These are phyloP conservation scores for Oryzias curvinotus DNA, from an alignment of 2,113 vertebrate genomes.

Conservation along the genomic window DNA sequence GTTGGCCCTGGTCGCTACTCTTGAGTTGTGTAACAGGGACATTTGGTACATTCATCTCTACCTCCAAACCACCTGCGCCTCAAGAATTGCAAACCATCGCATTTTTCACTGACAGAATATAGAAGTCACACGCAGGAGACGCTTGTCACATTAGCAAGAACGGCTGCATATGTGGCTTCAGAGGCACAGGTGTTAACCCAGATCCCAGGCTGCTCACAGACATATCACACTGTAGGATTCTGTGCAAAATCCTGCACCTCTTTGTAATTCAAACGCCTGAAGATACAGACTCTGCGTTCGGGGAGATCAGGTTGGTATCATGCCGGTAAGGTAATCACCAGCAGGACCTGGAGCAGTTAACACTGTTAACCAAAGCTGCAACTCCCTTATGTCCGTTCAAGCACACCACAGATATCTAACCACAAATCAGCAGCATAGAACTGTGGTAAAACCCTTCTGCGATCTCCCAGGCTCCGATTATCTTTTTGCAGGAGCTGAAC, in stretches of 20 bases:
- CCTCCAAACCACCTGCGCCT: constrained; percentile 55
- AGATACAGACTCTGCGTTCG: constrained; percentile 16
- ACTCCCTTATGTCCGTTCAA: constrained; percentile 9
- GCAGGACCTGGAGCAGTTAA: constrained; percentile 2
- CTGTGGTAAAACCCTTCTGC: constrained; percentile 8
- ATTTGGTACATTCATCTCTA: constrained; percentile 63
- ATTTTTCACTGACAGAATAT: constrained; percentile 39
- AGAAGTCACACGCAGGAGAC: constrained; percentile 35
- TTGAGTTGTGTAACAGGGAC: constrained; percentile 61
- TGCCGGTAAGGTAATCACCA: constrained; percentile 43
- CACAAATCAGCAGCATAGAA: constrained; percentile 27
- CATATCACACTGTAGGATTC: constrained; percentile 12
- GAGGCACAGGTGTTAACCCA: constrained; percentile 28
- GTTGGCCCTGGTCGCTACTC: constrained; percentile 52
- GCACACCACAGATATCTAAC: constrained; percentile 28
- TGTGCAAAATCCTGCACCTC: constrained; percentile 7
- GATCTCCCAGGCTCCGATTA: constrained; percentile 42
- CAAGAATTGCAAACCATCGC: constrained; percentile 45
- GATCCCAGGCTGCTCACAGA: constrained; percentile 24
- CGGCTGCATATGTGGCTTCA: constrained; percentile 23
- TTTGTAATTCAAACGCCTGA: constrained; percentile 16
- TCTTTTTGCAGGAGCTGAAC: constrained; percentile 40
- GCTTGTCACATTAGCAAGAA: constrained; percentile 19
- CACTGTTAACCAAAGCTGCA: constrained; percentile 22
- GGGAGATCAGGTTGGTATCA: constrained; percentile 16